phyloP scores from a whole-genome alignment of 2,113 vertebrate genomes.

The Trogon surrucura region DNA sequence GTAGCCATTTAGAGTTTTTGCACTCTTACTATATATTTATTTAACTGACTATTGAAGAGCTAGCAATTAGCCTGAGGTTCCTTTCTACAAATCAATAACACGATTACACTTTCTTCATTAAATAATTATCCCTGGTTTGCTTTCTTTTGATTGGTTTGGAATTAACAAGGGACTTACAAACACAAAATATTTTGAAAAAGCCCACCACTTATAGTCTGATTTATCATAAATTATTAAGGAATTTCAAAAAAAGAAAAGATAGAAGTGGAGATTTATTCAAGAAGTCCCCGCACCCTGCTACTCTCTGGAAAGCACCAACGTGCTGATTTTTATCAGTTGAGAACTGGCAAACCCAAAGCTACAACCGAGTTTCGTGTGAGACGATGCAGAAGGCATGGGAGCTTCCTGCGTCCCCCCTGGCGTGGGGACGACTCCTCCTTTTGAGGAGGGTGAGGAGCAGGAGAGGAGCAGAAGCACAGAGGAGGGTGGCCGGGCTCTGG shows the following conservation, averaged over 20 bases:
- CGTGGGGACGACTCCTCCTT: rapidly evolving
- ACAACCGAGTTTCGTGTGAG: background rate
- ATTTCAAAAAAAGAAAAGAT: background rate
- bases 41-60: background rate
- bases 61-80: background rate
- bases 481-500: background rate
- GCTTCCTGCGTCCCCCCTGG: background rate
- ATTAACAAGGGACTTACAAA: background rate
- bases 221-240: background rate
- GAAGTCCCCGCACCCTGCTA: background rate
- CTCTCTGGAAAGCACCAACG: background rate
- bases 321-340: background rate
- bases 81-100: background rate
- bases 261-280: background rate
- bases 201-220: background rate
- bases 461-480: background rate
- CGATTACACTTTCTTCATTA: background rate
- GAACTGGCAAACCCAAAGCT: background rate
- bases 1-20: background rate
- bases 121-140: background rate
- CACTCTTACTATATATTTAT: background rate
- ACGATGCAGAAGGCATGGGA: background rate
- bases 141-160: background rate
- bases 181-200: background rate
- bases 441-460: background rate